Evolutionary conservation across 2,797 vertebrate genomes (phyloP).

Genomic region (Taenioides sp.): DNA sequence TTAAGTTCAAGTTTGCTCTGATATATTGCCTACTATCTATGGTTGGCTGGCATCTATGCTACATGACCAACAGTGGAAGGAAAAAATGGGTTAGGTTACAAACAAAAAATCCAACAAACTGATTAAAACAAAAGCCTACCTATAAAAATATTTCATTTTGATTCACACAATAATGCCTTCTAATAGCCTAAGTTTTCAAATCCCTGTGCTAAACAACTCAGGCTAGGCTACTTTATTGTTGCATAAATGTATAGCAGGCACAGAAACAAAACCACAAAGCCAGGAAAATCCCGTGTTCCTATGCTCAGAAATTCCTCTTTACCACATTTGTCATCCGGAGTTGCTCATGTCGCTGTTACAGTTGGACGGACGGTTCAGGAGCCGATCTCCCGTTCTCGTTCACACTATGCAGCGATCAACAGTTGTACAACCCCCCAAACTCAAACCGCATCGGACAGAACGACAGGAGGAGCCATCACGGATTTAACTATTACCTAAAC

Average conservation of each 20-base stretch:
- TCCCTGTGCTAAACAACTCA: neutral
- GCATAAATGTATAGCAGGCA: neutral
- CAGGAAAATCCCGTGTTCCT: neutral
- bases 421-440: conserved; percentile 50
- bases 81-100: neutral
- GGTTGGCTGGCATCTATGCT: neutral
- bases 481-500: conserved; percentile 24
- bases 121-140: too few relatives aligned
- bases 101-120: neutral
- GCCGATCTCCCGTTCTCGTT: conserved; percentile 21
- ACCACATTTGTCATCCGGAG: conserved; percentile 45
- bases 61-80: neutral
- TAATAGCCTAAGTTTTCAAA: neutral
- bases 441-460: neutral
- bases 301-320: conserved; percentile 24
- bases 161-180: neutral
- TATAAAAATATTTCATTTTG: neutral
- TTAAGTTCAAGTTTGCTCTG: neutral
- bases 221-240: neutral
- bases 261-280: conserved; percentile 1
- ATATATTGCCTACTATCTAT: neutral
- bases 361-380: conserved; percentile 35
- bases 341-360: conserved; percentile 35
- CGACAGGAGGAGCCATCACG: neutral
- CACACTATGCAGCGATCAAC: conserved; percentile 57